These are phyloP conservation scores for Pharmacophagus antenor DNA, from an alignment of 2,888 invertebrate genomes.

Conservation along the genomic window DNA sequence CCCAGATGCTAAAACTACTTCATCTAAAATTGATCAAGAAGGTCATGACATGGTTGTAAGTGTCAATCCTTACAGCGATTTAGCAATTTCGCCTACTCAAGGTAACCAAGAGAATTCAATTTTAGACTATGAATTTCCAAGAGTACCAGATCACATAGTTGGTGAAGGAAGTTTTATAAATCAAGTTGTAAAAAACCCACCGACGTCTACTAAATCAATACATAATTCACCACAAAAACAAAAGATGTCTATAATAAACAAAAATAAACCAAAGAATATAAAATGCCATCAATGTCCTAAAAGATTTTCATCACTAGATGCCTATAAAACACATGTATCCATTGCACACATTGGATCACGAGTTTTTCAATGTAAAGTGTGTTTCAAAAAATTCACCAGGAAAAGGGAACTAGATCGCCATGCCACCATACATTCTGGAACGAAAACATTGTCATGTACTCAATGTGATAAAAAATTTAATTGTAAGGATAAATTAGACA, in stretches of 20 bases:
- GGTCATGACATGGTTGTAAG: conserved; percentile 81
- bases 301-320: conserved; percentile 73
- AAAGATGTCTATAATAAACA: conserved; percentile 50
- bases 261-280: conserved; percentile 74
- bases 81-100: conserved; percentile 68
- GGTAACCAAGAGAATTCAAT: conserved; percentile 47
- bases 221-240: conserved; percentile 60
- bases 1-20: conserved; percentile 49
- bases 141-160: conserved; percentile 76
- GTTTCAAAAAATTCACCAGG: conserved; percentile 84
- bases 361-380: conserved; percentile 83
- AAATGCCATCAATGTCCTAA: conserved; percentile 78
- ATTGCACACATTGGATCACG: conserved; percentile 78
- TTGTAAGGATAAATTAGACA: conserved; percentile 84
- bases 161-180: conserved; percentile 72
- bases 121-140: conserved; percentile 69
- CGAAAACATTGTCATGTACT: conserved; percentile 85
- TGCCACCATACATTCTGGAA: conserved; percentile 83
- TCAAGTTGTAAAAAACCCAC: conserved; percentile 59
- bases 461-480: conserved; percentile 85
- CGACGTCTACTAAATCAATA: conserved; percentile 49
- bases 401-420: conserved; percentile 87
- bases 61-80: conserved; percentile 80
- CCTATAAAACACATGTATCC: conserved; percentile 77
- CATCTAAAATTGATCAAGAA: conserved; percentile 58